Conservation (phyloP, 1,140 invertebrate genomes). For the Tenebrio molitor region DNA sequence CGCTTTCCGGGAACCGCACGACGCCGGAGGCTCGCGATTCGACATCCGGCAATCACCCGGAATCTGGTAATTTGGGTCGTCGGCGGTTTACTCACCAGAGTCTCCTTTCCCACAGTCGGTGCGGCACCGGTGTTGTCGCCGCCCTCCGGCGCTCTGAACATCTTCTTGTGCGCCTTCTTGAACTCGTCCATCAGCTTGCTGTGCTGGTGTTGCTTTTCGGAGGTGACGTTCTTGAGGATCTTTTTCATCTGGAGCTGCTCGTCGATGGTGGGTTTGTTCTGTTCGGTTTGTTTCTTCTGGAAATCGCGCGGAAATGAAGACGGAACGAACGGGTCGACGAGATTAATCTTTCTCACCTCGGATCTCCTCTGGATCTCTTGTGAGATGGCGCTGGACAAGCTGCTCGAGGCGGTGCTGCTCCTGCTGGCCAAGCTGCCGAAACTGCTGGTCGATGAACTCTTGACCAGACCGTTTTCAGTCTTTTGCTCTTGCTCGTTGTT, state of each 20-base stretch:
- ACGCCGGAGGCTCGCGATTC: too few species aligned
- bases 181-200: constrained; percentile 89
- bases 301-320: constrained; percentile 54
- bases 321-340: neutral
- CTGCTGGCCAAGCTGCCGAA: constrained; percentile 60
- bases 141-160: constrained; percentile 75
- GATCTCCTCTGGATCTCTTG: constrained; percentile 76
- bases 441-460: constrained; percentile 61
- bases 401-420: constrained; percentile 60
- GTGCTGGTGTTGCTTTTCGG: constrained; percentile 76
- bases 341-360: constrained; percentile 70
- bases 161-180: constrained; percentile 85
- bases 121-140: constrained; percentile 6
- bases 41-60: too few species aligned
- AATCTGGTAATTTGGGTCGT: too few species aligned
- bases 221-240: constrained; percentile 65
- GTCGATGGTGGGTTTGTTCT: constrained; percentile 62
- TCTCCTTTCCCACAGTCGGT: constrained; percentile 40
- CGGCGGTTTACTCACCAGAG: constrained; percentile 30
- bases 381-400: constrained; percentile 72
- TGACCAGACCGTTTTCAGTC: constrained; percentile 54
- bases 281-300: constrained; percentile 64
- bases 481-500: constrained; percentile 58
- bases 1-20: too few species aligned
- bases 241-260: constrained; percentile 67